Evolutionary conservation across 2,797 vertebrate species (phyloP).

Genomic region (Synaphobranchus kaupii): DNA sequence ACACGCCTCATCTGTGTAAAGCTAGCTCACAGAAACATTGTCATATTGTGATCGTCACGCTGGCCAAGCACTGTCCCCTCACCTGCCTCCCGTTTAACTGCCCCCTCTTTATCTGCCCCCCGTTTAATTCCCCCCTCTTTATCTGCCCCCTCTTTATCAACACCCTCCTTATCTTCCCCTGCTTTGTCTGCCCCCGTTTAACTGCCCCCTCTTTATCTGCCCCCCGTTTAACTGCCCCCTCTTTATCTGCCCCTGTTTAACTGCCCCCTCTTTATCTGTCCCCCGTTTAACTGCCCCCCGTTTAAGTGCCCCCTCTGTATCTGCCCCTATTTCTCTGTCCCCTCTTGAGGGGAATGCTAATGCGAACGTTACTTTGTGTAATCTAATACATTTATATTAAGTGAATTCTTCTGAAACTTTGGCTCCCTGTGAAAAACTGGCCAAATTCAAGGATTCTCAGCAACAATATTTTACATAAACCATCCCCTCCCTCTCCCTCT

Average conservation of each 20-base stretch:
- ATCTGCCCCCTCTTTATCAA: no score
- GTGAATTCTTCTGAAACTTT: not conserved
- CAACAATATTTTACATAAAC: not conserved
- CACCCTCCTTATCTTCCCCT: no score
- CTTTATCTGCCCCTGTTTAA: no score
- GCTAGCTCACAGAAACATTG: not conserved
- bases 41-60: no score
- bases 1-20: constrained; percentile 13
- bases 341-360: not conserved
- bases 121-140: no score
- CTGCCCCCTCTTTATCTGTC: no score
- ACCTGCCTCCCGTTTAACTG: no score
- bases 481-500: not conserved
- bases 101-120: not conserved
- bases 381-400: not conserved
- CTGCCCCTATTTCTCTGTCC: no score
- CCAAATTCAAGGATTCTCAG: not conserved
- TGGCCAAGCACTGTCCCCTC: no score
- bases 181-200: no score
- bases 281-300: not conserved
- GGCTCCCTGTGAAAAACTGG: not conserved
- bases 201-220: not conserved
- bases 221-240: not conserved
- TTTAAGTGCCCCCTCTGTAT: no score
- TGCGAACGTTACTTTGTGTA: not conserved